A percentile compares a stretch with the other conserved stretches of the same genome.
phyloP scores from a whole-genome alignment of 2,888 invertebrate genomes.

The Pyralis farinalis region DNA sequence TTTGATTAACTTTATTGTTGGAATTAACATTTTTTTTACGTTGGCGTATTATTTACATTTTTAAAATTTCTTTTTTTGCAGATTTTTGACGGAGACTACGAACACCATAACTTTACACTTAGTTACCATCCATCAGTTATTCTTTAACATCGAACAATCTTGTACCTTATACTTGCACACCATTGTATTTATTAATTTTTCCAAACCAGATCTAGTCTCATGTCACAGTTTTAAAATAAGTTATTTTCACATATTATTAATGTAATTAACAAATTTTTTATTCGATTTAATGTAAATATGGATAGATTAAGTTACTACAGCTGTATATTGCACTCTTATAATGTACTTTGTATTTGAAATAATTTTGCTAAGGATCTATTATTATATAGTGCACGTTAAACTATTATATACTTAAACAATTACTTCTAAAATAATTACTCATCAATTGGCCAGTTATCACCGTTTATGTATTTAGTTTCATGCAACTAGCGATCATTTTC shows the following conservation, averaged over 20 bases:
- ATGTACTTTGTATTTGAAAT: constrained; percentile 4
- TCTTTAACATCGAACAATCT: constrained; percentile 24
- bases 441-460: no score
- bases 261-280: constrained; percentile 22
- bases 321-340: constrained; percentile 37
- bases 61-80: constrained; percentile 43
- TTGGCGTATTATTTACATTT: background rate
- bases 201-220: constrained; percentile 76
- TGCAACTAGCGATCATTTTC: no score
- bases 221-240: constrained; percentile 78
- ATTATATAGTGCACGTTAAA: background rate
- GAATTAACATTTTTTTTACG: no score
- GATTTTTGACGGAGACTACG: constrained; percentile 60
- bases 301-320: constrained; percentile 15
- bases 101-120: constrained; percentile 28
- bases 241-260: constrained; percentile 44
- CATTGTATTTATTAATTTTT: constrained; percentile 40
- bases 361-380: no score
- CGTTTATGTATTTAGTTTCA: no score
- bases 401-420: no score
- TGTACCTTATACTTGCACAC: constrained; percentile 20
- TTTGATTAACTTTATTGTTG: no score
- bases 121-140: constrained; percentile 45
- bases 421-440: no score
- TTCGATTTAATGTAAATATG: constrained; percentile 27